These are phyloP conservation scores for Melanotaenia nigrans DNA, from an alignment of 2,797 vertebrate species.

Conservation along the genomic window DNA sequence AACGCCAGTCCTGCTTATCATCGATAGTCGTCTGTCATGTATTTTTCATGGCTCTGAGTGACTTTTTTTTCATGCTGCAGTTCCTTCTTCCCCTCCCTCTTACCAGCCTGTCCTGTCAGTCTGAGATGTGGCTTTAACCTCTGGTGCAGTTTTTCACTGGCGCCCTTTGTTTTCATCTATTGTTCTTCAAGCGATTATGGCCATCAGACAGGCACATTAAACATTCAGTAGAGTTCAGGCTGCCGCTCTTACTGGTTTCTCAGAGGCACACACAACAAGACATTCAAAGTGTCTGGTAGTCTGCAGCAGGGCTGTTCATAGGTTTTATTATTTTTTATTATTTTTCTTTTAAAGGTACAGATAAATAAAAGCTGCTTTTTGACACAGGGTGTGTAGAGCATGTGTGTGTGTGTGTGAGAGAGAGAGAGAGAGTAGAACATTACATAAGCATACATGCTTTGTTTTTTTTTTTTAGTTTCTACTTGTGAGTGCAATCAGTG, in stretches of 20 bases:
- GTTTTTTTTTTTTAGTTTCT: conserved; percentile 10
- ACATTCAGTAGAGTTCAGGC: conserved; percentile 73
- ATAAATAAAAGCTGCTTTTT: conserved; percentile 43
- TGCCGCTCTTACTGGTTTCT: conserved; percentile 62
- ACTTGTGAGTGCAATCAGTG: background rate
- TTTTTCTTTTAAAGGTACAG: conserved; percentile 36
- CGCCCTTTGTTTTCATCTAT: conserved; percentile 74
- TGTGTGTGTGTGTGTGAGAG: background rate
- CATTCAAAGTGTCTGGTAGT: conserved; percentile 60
- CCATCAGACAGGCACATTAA: conserved; percentile 78
- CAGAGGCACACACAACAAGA: conserved; percentile 50
- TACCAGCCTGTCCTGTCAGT: conserved; percentile 45
- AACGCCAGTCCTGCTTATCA: conserved; percentile 48
- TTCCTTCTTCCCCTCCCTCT: background rate
- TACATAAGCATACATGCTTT: background rate
- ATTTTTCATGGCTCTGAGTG: conserved; percentile 60
- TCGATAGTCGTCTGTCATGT: conserved; percentile 64
- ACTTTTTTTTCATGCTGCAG: conserved; percentile 20
- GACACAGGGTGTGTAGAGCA: conserved; percentile 11
- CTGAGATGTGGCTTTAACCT: conserved; percentile 57
- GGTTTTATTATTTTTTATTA: background rate
- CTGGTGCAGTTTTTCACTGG: conserved; percentile 43
- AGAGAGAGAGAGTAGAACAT: background rate
- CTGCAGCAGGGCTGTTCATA: conserved; percentile 19
- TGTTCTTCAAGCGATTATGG: conserved; percentile 80